Base-by-base conservation (phyloP, 2,113 vertebrate genomes). In the Scytalopus superciliaris region DNA sequence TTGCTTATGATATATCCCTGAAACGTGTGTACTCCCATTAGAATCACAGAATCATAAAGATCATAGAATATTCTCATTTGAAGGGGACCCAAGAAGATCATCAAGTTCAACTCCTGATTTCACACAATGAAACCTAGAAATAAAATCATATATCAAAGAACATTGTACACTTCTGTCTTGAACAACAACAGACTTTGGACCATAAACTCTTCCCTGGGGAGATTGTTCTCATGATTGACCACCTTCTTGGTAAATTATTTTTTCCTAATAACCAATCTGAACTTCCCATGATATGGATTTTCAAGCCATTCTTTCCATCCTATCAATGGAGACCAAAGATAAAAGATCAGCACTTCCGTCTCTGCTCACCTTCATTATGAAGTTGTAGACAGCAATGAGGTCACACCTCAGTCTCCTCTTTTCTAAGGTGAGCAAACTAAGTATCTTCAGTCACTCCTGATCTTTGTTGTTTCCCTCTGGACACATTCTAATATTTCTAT, bases 81-180 rank as follows among this genome's bases (percentile, higher is more conserved):
- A 24, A 90, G 66, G 33, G 3, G 21, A 35, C 8, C 3, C 28
- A 79, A 49, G 50, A 74, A 39, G 18, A 37, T 31, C 18, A 21
- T 37, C 2, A 6, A 60, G 24, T 69, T 30, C 21, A 50, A 55
- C 7, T 74, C 17, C 31, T 78, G 23, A 63, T 63, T 73, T 14
- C 30, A 57, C 14, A 64, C 4, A 19, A 11, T 17, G 42, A 31
- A 69, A 25, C 9, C 21, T 39, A 64, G 39, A 63, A 28, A 7
- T 63, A 74, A 78, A 74, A 74, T 14, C 14, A n/a, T 10, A 1
- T 53, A 44, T n/a, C 10, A 64, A 73, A 47, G 10, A 63, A 27
- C 33, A 39, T 59, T 64, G 10, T 49, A 19, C 1, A 3, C n/a
- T 47, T 0, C 0, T 45, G 4, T 21, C 27, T 74, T 74, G 28